Percentiles rank a stretch among this genome's conserved stretches.
Conservation (phyloP, 2,113 vertebrate species). For the Hucho hucho region DNA sequence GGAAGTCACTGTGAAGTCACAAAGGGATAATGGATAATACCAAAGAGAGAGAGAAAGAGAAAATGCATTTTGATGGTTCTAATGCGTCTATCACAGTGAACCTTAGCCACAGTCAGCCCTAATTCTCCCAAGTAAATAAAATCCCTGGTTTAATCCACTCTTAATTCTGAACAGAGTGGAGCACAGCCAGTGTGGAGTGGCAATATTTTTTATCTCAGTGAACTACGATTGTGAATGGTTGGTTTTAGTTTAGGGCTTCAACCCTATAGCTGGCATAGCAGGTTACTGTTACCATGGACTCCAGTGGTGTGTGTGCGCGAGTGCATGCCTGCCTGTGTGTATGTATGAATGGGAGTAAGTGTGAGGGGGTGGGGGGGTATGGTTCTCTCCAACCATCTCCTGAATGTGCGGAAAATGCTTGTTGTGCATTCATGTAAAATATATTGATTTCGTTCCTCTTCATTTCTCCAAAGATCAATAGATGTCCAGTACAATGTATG, state of each 20-base stretch:
- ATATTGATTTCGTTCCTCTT: slow-evolving; percentile 68
- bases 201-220: neutral
- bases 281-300: neutral
- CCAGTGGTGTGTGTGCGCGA: neutral
- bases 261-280: neutral
- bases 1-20: slow-evolving; percentile 81
- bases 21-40: slow-evolving; percentile 72
- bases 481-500: slow-evolving; percentile 57
- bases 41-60: slow-evolving; percentile 58
- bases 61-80: slow-evolving; percentile 76
- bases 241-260: neutral
- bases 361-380: neutral
- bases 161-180: slow-evolving; percentile 68
- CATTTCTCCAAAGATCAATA: slow-evolving; percentile 62
- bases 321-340: neutral
- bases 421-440: slow-evolving; percentile 72
- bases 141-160: slow-evolving; percentile 80
- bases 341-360: neutral
- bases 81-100: slow-evolving; percentile 74
- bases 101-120: slow-evolving; percentile 82
- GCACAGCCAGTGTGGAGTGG: neutral
- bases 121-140: slow-evolving; percentile 85
- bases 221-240: neutral
- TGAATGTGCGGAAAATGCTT: slow-evolving; percentile 61
- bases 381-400: slow-evolving; percentile 10